Base-by-base conservation (phyloP, 2,888 invertebrate species). In the Athalia cordata region DNA sequence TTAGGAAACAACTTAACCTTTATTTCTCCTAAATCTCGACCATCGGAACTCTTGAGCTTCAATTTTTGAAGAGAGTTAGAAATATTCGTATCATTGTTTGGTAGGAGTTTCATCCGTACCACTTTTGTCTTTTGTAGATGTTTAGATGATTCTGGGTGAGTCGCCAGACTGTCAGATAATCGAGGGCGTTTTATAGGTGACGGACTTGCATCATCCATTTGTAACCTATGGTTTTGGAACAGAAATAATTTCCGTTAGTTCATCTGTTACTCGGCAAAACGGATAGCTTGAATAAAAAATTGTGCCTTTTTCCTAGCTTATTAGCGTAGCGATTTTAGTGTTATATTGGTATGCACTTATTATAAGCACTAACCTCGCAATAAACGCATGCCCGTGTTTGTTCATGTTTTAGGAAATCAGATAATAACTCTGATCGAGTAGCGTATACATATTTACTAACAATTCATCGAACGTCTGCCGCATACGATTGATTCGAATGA, bases 11-110 rank as follows among this genome's bases (percentile, higher is more conserved):
- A 67, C 57, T 84, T 76, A 0, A 88, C 79, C 5, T 87, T 84
- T 7, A 88, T 81, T 75, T 89, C 86, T 8, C 88, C 89, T 0
- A 89, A 79, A 74, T 88, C 87, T 64, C 82, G 83, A 0, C 89
- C 89, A 78, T 87, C 82, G 3, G 81, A 80, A 3, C 83, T 81
- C 74, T 84, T 84, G 15, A 89, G 81, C 78, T 86, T 87, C 3
- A 88, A 75, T 57, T 85, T 88, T 59, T 85, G 83, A 4, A 86
- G 52, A 61, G 80, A 81, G 47, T 79, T 81, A 11, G 79, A 65
- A 9, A 76, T 52, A 0, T 65, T 50, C 4, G 77, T 65, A n/a
- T 82, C 80, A 29, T 77, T 80, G 45, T 72, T 81, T 49, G 77
- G 79, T 9, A n/a, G n/a, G n/a, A n/a, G 59, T 13, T 72, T 59